These are phyloP conservation scores for Xiphophorus maculatus DNA, from an alignment of 2,113 vertebrate species.

Conservation along the genomic window DNA sequence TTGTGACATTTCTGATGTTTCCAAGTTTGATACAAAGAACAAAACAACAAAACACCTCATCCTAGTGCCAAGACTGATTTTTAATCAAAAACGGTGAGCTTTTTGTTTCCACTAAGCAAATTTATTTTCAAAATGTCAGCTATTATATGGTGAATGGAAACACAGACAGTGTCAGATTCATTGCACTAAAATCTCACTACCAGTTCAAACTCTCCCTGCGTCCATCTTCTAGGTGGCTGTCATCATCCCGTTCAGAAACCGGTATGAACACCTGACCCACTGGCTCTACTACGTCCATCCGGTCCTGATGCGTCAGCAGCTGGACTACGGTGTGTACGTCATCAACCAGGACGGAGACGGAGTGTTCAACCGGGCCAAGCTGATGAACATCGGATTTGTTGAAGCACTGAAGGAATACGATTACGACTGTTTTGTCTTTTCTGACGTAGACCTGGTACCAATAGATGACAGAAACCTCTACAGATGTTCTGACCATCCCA, in stretches of 20 bases:
- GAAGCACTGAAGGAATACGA: constrained; percentile 92
- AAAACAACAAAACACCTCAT: too few relatives aligned
- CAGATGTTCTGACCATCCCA: constrained; percentile 87
- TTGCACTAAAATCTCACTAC: too few relatives aligned
- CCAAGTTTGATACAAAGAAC: too few relatives aligned
- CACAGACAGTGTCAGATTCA: too few relatives aligned
- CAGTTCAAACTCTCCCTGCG: background rate
- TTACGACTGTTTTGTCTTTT: constrained; percentile 94
- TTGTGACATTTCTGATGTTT: too few relatives aligned
- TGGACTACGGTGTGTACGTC: constrained; percentile 92
- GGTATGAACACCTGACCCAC: constrained; percentile 91
- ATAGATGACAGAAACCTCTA: constrained; percentile 92
- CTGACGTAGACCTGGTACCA: constrained; percentile 91
- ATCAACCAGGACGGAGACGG: constrained; percentile 91
- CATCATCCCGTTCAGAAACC: constrained; percentile 93
- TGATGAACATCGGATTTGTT: constrained; percentile 88
- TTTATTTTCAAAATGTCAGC: too few relatives aligned
- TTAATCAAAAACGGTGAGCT: too few relatives aligned
- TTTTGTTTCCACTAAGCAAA: too few relatives aligned
- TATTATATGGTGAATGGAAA: too few relatives aligned
- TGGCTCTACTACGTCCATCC: constrained; percentile 95
- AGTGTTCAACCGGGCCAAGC: constrained; percentile 92
- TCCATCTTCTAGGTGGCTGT: constrained; percentile 82
- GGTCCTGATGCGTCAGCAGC: constrained; percentile 87
- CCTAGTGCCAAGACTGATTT: too few relatives aligned